Base-by-base conservation (phyloP, 1,140 invertebrate species). In the Rhagoletis zephyria region DNA sequence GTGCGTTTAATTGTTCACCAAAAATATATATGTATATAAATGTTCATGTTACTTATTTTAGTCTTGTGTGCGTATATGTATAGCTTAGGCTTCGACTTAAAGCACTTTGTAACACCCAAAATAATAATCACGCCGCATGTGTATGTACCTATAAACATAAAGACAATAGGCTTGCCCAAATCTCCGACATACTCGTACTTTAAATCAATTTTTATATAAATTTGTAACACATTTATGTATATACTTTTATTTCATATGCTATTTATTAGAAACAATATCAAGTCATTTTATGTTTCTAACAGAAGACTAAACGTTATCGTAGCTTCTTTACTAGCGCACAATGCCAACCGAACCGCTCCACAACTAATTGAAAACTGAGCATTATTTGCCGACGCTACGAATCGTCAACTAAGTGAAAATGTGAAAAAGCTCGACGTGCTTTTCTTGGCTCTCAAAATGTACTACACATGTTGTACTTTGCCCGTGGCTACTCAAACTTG, bases 321-420 rank as follows among this genome's bases (percentile, higher is more conserved):
- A 12, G 42, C 48, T 14, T 30, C 74, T 56, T 56, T 14, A 19
- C 74, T 30, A 81, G 48, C n/a, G 74, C 16, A 12, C 16, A 48
- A 74, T 16, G 10, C n/a, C 2, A 30, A 81, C 48, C 74, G 9
- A 81, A 81, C 74, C 48, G 48, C 48, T 56, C 48, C 74, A 56
- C 74, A 81, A 81, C 16, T 56, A 81, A 81, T 19, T 81, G 48
- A 56, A 81, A 81, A 81, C 74, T 81, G 74, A 56, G 70, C 70
- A 42, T 6, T 74, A 42, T 74, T 81, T 16, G 48, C 9, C 48
- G 48, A 81, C n/a, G 74, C 74, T 6, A 42, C 5, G 7, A 7
- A 63, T 16, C 42, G 74, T 30, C 48, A 56, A 81, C 74, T 56
- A 56, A 48, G 16, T 59, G 74, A 56, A 56, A 81, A 81, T 30